Conservation (phyloP, 2,113 vertebrate genomes). For the Podiceps cristatus region DNA sequence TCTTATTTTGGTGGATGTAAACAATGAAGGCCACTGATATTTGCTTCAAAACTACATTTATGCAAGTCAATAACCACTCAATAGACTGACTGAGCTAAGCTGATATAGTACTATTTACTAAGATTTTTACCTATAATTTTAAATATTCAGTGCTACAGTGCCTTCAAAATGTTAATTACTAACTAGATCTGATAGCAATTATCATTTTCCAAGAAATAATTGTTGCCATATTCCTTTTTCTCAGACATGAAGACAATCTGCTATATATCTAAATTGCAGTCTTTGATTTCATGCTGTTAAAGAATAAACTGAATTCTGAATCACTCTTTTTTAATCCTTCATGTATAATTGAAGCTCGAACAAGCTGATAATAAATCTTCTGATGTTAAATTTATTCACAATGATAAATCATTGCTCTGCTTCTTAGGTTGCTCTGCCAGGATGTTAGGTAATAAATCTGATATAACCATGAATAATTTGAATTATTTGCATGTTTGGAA, state of each 20-base stretch:
- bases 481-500: not conserved
- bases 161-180: not conserved
- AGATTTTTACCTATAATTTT: not conserved
- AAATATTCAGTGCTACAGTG: not conserved
- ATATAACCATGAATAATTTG: not conserved
- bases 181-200: not conserved
- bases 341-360: not conserved
- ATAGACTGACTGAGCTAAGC: not conserved
- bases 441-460: not conserved
- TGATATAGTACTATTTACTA: not conserved
- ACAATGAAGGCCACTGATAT: not conserved
- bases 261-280: not conserved
- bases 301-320: not conserved
- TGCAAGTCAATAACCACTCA: not conserved
- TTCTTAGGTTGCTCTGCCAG: not conserved
- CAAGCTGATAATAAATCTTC: not conserved
- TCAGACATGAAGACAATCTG: not conserved
- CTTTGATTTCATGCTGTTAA: constrained; percentile 2
- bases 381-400: constrained; percentile 6
- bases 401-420: not conserved
- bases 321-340: not conserved
- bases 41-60: not conserved
- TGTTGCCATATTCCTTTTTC: not conserved
- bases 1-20: not conserved
- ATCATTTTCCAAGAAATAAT: not conserved